A percentile compares a stretch with the other conserved stretches of the same genome.
phyloP scores from a whole-genome alignment of 1,140 invertebrate genomes.

The Brachionus rotundiformis region DNA sequence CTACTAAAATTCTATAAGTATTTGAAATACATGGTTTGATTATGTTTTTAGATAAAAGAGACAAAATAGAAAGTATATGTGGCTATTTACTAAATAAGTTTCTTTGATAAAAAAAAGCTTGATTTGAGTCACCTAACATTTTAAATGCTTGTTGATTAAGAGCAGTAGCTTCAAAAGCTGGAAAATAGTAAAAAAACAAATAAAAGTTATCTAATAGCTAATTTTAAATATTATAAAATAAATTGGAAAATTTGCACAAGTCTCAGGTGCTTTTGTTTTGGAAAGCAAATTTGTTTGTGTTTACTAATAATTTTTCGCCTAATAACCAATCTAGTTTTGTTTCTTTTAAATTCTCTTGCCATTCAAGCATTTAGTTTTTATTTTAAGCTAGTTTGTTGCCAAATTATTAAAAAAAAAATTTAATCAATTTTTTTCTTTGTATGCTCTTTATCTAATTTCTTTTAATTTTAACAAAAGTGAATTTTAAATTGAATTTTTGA shows the following conservation, averaged over 20 bases:
- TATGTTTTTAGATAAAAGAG: neutral
- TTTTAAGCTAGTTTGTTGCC: neutral
- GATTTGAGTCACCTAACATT: neutral
- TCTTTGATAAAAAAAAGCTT: neutral
- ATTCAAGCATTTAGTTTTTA: slow-evolving; percentile 6
- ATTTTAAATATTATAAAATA: slow-evolving; percentile 11
- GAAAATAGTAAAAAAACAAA: neutral
- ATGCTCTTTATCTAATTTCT: neutral
- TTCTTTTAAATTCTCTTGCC: neutral
- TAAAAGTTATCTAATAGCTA: slow-evolving; percentile 15
- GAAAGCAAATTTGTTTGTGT: slow-evolving; percentile 29
- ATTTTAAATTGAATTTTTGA: slow-evolving; percentile 4
- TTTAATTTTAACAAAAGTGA: neutral
- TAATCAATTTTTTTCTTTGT: slow-evolving; percentile 20
- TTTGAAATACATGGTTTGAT: neutral
- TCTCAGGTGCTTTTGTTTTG: neutral
- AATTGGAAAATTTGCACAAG: neutral
- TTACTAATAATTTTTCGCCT: neutral
- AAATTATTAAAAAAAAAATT: neutral
- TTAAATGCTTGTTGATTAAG: neutral
- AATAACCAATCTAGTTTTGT: neutral
- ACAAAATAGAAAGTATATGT: neutral
- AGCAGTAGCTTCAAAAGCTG: slow-evolving; percentile 4
- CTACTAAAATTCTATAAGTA: neutral
- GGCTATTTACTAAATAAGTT: neutral